Base-by-base conservation (phyloP, 2,888 invertebrate genomes). In the Unio pictorum region DNA sequence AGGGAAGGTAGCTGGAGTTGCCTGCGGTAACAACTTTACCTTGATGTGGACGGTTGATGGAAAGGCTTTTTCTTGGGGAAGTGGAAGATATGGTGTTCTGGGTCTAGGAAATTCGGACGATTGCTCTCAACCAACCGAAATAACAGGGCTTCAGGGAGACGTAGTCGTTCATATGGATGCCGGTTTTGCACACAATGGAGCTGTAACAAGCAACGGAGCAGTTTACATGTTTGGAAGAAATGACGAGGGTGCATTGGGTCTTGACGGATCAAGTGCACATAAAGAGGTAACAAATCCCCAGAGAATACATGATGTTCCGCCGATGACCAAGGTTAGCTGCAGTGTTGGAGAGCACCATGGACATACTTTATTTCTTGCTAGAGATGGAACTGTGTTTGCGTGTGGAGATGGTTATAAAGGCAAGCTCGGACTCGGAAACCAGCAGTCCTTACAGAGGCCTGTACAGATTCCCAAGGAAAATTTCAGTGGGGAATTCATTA, bases 331-430 rank as follows among this genome's bases (percentile, higher is more conserved):
- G 55, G 74, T 79, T 23, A 83, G 82, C 62, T 85, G 86, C 64
- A 82, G 81, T 71, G 81, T 82, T 26, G 84, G 82, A 30, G 86
- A 86, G 64, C 83, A 86, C 61, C 82, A 81, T 60, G 83, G 81
- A 2, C 84, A 84, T 68, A 83, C 83, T 6, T 68, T 84, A 64
- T 82, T 80, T 61, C 59, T 80, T 34, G 72, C 75, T 15, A 55
- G 57, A 4, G 59, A 75, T 11, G 84, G 82, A 26, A 28, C 57
- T 1, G 83, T 81, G 23, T 79, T 69, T 72, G 64, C 80, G 11
- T 83, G 80, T 75, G 84, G 84, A 1, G 83, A 84, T 64, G 84
- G 84, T 15, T 84, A 82, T 70, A 84, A 84, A 68, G 84, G 84
- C 0, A 84, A 84, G 71, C 72, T 84, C 28, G 84, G 84, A 6